phyloP scores from a whole-genome alignment of 2,113 vertebrate genomes.

The Sarotherodon lohbergeri region DNA sequence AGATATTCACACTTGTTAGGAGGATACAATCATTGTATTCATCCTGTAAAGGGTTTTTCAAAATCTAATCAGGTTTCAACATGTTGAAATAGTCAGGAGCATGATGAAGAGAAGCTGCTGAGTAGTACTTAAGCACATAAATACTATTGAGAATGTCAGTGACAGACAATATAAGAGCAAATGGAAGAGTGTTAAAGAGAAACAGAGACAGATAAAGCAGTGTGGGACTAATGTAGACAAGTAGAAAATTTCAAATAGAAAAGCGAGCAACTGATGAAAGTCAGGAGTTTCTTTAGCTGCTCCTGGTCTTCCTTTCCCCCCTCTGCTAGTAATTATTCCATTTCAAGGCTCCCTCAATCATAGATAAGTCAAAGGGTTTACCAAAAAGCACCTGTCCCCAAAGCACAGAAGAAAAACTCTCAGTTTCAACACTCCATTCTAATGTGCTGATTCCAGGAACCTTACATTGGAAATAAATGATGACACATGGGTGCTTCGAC shows the following conservation, averaged over 20 bases:
- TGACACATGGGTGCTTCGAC: constrained; percentile 32
- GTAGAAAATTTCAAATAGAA: background rate
- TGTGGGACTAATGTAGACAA: background rate
- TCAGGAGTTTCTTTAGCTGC: background rate
- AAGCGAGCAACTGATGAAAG: constrained; percentile 1
- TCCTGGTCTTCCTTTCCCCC: background rate
- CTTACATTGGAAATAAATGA: constrained; percentile 29
- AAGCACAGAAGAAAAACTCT: background rate
- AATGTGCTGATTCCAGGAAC: constrained; percentile 32
- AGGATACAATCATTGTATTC: background rate
- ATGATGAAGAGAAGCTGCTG: background rate
- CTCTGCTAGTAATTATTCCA: constrained; percentile 17
- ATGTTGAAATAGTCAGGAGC: background rate
- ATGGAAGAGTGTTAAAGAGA: background rate
- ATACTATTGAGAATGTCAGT: background rate
- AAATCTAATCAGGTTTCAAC: background rate
- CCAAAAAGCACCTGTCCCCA: constrained; percentile 39
- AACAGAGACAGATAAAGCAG: background rate
- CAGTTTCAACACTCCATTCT: constrained; percentile 3
- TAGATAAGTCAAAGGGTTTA: background rate
- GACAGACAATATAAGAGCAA: background rate
- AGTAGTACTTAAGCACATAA: background rate
- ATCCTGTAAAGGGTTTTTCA: background rate
- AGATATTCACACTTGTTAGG: background rate
- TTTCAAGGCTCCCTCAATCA: constrained; percentile 20